A percentile compares a stretch with the other conserved stretches of the same genome.
These are phyloP conservation scores for Chaetops frenatus DNA, from an alignment of 2,113 vertebrate genomes.

Conservation along the genomic window DNA sequence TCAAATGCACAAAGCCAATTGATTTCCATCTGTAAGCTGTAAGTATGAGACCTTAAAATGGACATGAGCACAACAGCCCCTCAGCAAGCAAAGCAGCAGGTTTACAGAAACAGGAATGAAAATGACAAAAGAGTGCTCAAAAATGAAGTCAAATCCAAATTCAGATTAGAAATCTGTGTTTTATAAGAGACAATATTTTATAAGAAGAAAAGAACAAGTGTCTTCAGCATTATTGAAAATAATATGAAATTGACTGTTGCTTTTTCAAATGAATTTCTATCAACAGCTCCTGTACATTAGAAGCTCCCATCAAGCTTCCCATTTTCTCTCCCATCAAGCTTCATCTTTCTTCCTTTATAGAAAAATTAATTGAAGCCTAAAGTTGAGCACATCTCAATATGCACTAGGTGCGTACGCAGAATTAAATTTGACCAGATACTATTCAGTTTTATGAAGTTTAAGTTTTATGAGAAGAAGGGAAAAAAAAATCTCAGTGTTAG, in stretches of 20 bases:
- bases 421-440: background rate
- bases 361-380: background rate
- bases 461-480: background rate
- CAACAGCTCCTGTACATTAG: conserved; percentile 21
- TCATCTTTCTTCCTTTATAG: background rate
- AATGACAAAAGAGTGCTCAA: background rate
- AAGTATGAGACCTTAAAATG: background rate
- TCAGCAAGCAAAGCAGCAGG: background rate
- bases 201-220: background rate
- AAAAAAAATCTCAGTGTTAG: background rate
- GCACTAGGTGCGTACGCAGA: background rate
- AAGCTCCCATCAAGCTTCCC: background rate
- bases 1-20: background rate
- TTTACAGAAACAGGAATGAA: background rate
- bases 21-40: background rate
- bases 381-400: background rate
- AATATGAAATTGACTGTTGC: conserved; percentile 27
- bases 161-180: background rate
- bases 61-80: background rate
- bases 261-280: background rate
- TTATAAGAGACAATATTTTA: background rate
- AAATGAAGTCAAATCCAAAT: background rate
- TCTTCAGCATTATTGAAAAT: conserved; percentile 29
- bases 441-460: background rate
- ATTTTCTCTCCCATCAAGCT: background rate